Base-by-base conservation (phyloP, 2,888 invertebrate genomes). In the Tuberolachnus salignus region DNA sequence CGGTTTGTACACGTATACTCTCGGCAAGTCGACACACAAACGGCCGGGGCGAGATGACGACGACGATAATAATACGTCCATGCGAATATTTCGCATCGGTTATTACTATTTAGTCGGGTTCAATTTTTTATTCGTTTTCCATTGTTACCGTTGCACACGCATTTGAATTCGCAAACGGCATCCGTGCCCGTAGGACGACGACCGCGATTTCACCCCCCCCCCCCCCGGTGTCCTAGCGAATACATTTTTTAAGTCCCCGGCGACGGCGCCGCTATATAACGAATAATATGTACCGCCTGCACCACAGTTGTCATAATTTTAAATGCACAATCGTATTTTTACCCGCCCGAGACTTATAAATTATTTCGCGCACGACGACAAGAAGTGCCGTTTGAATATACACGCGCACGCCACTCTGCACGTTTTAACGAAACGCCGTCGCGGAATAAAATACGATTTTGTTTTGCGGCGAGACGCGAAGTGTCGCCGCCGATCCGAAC, bases 271-370 rank as follows among this genome's bases (percentile, higher is more conserved):
- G 4, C n/a, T 13, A 23, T n/a, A 8, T 11, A 23, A 44, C 16
- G 10, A n/a, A 70, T 44, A 57, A 21, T 55, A 11, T 44, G 13
- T n/a, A n/a, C n/a, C n/a, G n/a, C n/a, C n/a, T 16, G 13, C 42
- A 14, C 1, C 16, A 57, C n/a, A 21, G 21, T 57, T 44, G 21
- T 57, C 13, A 16, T 70, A 42, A 44, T 55, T 55, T 44, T 57
- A 57, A 70, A 70, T 70, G 69, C 55, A 70, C 42, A 70, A 70
- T 55, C 42, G 44, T 70, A 70, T 70, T 44, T 44, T 55, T 16
- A 11, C 34, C 34, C 3, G 34, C 34, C 3, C 55, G 10, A 21
- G 55, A 57, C 55, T 70, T 57, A 70, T 70, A 70, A 42, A 70
- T 70, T 23, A 70, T 70, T 70, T 70, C 23, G 1, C 19, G 42